Evolutionary conservation across 2,797 vertebrate species (phyloP), one percentile per base, ranked within the genome.

Genomic region (Perdix hodgsoniae): DNA sequence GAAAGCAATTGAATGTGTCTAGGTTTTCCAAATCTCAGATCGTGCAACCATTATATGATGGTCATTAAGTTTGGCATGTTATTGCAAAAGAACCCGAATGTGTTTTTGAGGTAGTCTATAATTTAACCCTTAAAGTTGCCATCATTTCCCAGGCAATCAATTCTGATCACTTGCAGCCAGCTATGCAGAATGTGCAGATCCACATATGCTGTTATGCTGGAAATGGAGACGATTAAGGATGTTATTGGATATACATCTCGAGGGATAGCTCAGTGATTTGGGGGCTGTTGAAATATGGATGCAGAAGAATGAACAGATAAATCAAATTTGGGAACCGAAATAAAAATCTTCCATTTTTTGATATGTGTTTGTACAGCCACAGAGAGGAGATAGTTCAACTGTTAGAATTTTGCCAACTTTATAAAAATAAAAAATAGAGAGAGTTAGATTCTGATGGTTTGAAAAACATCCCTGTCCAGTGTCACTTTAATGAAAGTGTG

Each of bases 21-120:
- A 90, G 82, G 74, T 95, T 96, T 95, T 84, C 94, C 78, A 88
- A 6, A 91, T 65, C 91, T 96, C 67, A 82, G 75, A 66, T 90
- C 85, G 70, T 82, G 86, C 64, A 93, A 80, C 78, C 33, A 16
- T 91, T 90, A 76, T 86, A 86, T 72, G 83, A 82, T 91, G 88
- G 63, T 66, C 84, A 21, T 91, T 95, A 88, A 57, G 52, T 92
- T 65, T 71, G 88, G 93, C 77, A 50, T 39, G 54, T 74, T 93
- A 88, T n/a, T 92, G 80, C 66, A 59, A 79, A 83, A 65, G 83
- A 88, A 52, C 45, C 39, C 1, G 1, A 44, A 49, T 56, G 16
- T 83, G 44, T 74, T 90, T 54, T 90, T 81, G 90, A 83, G 74
- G 60, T 66, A 54, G 64, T 52, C 39, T 39, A 54, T 42, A 33